A percentile compares a stretch with the other conserved stretches of the same genome.
Evolutionary conservation across 2,113 vertebrate species (phyloP).

Genomic region (Dicaeum eximium): DNA sequence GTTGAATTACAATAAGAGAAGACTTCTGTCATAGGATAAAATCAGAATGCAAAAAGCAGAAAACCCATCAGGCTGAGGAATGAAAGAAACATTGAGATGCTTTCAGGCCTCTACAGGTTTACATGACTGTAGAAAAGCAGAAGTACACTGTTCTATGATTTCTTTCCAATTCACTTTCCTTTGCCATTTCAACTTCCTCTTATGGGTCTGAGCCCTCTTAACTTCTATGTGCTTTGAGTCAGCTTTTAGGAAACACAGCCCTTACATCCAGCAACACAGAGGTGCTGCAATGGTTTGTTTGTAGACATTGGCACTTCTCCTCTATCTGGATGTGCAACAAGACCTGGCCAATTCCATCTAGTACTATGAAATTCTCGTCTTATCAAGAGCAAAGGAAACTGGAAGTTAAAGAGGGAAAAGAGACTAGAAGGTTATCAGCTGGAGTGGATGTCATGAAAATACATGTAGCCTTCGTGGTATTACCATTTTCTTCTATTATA

Average conservation of each 20-base stretch:
- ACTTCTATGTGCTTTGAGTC: not conserved
- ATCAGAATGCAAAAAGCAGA: not conserved
- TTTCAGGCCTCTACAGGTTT: not conserved
- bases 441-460: not conserved
- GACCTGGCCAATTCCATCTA: not conserved
- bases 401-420: not conserved
- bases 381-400: not conserved
- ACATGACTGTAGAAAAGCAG: not conserved
- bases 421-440: not conserved
- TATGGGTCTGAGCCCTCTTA: not conserved
- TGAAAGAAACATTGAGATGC: not conserved
- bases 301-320: not conserved
- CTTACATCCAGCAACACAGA: not conserved
- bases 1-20: not conserved
- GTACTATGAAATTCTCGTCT: not conserved
- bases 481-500: not conserved
- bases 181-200: not conserved
- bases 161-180: not conserved
- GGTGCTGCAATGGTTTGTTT: not conserved
- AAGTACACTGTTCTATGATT: not conserved
- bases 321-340: not conserved
- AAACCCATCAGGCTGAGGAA: not conserved
- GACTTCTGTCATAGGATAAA: not conserved
- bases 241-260: not conserved
- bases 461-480: not conserved